phyloP scores from a whole-genome alignment of 2,113 vertebrate species.

The Pandion haliaetus region DNA sequence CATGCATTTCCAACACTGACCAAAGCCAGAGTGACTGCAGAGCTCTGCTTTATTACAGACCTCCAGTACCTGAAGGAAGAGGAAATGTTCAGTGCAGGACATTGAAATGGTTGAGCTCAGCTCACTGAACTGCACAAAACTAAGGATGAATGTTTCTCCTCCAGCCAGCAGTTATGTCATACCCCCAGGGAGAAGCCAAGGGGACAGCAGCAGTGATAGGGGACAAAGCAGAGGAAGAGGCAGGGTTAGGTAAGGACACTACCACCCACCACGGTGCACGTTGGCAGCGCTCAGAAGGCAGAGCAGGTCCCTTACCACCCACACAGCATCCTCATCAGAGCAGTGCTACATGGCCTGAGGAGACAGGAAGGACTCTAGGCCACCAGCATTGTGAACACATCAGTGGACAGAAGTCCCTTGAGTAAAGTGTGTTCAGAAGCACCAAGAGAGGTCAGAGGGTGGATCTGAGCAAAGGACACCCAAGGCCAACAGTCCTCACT shows the following conservation, averaged over 20 bases:
- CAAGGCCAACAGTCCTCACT: not conserved
- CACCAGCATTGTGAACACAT: not conserved
- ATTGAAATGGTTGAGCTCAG: not conserved
- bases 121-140: not conserved
- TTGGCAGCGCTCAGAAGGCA: not conserved
- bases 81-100: not conserved
- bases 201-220: not conserved
- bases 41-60: not conserved
- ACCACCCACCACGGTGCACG: rapidly evolving
- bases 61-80: not conserved
- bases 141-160: not conserved
- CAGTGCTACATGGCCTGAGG: not conserved
- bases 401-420: not conserved
- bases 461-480: not conserved
- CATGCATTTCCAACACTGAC: not conserved
- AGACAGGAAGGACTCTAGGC: not conserved
- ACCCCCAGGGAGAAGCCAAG: not conserved
- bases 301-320: not conserved
- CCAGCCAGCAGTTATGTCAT: rapidly evolving
- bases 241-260: not conserved
- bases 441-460: not conserved
- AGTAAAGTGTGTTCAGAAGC: not conserved
- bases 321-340: not conserved
- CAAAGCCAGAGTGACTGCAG: not conserved
- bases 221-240: not conserved